Percentiles rank a stretch among this genome's conserved stretches.
These are phyloP conservation scores for Cynopterus brachyotis DNA, from an alignment of 2,113 vertebrate genomes.

Conservation along the genomic window DNA sequence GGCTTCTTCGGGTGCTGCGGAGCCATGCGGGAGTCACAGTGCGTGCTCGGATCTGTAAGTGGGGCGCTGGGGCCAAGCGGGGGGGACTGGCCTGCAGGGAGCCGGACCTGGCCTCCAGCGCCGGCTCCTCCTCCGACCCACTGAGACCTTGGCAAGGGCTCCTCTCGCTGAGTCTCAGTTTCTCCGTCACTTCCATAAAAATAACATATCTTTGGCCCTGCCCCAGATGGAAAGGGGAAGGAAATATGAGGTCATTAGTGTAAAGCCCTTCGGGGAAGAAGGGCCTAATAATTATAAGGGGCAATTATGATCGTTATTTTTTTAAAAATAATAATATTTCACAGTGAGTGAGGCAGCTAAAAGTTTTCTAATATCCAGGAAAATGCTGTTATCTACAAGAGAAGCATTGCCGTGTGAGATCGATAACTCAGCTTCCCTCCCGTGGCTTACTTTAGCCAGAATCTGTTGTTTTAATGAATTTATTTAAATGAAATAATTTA, in stretches of 20 bases:
- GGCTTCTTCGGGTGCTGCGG: slow-evolving; percentile 98
- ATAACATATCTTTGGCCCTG: background rate
- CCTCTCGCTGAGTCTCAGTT: background rate
- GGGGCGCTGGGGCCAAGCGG: background rate
- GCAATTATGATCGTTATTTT: background rate
- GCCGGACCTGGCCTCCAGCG: background rate
- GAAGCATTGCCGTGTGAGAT: slow-evolving; percentile 19
- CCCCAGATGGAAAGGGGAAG: background rate
- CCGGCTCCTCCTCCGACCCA: background rate
- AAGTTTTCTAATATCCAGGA: background rate
- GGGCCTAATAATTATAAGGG: background rate
- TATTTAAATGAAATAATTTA: background rate
- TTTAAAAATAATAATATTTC: background rate
- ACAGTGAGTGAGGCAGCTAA: background rate
- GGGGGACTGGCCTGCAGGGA: background rate
- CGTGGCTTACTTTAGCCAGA: background rate
- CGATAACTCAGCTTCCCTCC: slow-evolving; percentile 16
- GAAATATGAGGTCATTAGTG: background rate
- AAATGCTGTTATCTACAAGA: slow-evolving; percentile 16
- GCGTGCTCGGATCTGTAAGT: slow-evolving; percentile 95
- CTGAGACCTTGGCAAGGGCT: background rate
- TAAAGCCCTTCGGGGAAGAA: slow-evolving; percentile 1
- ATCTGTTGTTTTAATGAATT: background rate
- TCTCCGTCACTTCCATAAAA: background rate
- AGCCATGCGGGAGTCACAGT: slow-evolving; percentile 95